phyloP scores from a whole-genome alignment of 1,140 invertebrate species.

The Aphidius gifuensis region DNA sequence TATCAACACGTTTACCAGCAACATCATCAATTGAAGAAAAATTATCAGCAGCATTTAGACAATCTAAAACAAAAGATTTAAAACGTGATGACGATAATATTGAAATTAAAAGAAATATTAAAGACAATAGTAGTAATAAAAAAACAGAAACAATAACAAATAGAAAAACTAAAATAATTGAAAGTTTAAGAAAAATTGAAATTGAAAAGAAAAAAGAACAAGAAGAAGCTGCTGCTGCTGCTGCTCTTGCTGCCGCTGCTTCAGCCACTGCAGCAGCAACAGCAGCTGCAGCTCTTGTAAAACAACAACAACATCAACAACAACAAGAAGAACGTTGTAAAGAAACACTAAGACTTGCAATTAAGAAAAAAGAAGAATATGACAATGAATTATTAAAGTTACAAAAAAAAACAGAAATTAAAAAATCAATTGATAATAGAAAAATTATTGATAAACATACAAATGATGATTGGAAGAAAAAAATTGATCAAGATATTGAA shows the following conservation, averaged over 20 bases:
- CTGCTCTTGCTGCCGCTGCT: background rate
- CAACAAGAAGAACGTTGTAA: conserved; percentile 23
- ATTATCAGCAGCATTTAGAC: conserved; percentile 44
- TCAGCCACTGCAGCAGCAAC: background rate
- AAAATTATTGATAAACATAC: conserved; percentile 27
- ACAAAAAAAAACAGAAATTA: conserved; percentile 35
- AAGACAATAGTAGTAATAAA: no score
- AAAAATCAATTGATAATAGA: conserved; percentile 32
- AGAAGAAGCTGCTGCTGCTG: background rate
- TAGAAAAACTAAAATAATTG: no score
- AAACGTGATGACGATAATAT: conserved; percentile 23
- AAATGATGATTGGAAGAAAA: conserved; percentile 31
- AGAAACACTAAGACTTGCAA: conserved; percentile 4
- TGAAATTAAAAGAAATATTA: background rate
- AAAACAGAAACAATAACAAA: no score
- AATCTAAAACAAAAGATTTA: conserved; percentile 25
- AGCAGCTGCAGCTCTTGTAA: background rate
- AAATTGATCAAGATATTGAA: conserved; percentile 30
- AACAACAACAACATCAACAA: background rate
- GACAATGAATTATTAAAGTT: conserved; percentile 35
- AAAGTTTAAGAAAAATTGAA: background rate
- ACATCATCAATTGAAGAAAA: conserved; percentile 53
- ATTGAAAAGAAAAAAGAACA: background rate
- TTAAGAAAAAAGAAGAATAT: conserved; percentile 38
- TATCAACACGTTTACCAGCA: conserved; percentile 47